These are phyloP conservation scores for Crocodylus rhombifer DNA, from an alignment of 2,797 vertebrate genomes.

Conservation along the genomic window DNA sequence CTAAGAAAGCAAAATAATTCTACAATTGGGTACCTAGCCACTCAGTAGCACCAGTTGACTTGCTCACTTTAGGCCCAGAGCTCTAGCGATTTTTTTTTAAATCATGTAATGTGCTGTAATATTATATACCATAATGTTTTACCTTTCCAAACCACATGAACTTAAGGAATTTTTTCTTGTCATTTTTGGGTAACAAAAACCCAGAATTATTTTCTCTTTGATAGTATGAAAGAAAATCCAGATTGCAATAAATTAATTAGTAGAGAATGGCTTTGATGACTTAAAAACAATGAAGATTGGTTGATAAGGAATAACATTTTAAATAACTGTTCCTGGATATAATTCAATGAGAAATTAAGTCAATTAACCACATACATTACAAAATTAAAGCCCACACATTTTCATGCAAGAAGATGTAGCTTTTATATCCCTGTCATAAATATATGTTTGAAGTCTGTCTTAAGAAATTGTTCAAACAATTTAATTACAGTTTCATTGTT, in stretches of 20 bases:
- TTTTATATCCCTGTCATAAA: neutral
- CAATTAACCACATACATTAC: neutral
- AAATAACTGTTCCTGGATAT: neutral
- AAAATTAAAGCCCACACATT: neutral
- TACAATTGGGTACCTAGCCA: no score
- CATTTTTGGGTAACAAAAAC: neutral
- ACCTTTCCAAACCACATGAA: neutral
- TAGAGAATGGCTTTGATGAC: neutral
- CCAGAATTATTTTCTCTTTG: neutral
- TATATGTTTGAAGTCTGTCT: neutral
- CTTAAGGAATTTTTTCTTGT: neutral
- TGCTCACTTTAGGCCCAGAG: no score
- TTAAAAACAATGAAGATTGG: neutral
- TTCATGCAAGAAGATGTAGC: neutral
- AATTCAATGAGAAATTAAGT: neutral
- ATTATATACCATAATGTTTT: neutral
- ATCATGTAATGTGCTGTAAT: no score
- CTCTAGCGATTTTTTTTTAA: no score
- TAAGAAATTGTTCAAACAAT: neutral
- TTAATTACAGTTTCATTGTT: neutral
- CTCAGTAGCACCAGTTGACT: no score
- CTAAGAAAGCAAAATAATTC: neutral
- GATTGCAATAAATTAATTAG: neutral
- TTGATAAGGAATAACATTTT: neutral
- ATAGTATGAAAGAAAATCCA: neutral